Evolutionary conservation across 2,797 vertebrate species (phyloP), one percentile per base, ranked within the genome.

Genomic region (Sylvilagus floridanus): DNA sequence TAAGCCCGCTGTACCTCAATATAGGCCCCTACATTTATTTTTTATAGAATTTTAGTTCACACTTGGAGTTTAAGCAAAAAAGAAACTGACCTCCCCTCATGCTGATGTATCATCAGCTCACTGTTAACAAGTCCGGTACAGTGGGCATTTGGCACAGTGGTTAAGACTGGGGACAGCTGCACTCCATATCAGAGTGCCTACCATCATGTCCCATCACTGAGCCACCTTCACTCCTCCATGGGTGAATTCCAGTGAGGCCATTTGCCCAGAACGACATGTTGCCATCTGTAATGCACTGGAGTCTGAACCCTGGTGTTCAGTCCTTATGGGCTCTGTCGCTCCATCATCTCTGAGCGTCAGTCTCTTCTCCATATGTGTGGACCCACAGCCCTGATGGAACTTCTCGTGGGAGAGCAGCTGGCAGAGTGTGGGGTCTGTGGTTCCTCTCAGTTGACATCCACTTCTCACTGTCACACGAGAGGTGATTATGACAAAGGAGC

Each of bases 41-140:
- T 81, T 84, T 65, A 68, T 26, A 90, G 72, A 65, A 90, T 26
- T 84, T 79, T 28, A 60, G 50, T 66, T 63, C 16, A n/a, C 14
- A 82, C 32, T 11, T 42, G 47, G 52, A 88, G 32, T 28, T 69
- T 50, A 73, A 28, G 69, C 66, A 52, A 57, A 88, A 42, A 32
- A 81, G 54, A 72, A 54, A 22, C 42, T 66, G 57, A 72, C 9
- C 19, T 47, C 24, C 30, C 28, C 71, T 17, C 24, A 6, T 11
- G 65, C 24, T 0, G 13, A 11, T 47, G 0, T 66, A n/a, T 32
- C 24, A 24, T 47, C 13, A 22, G 71, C 32, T 85, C 81, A 11
- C 13, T 14, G 2, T 77, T 52, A 65, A 50, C 28, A 88, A 66
- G 28, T 19, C 17, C 54, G 3, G 19, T 21, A 4, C 5, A 57